A percentile compares a stretch with the other conserved stretches of the same genome.
These are phyloP conservation scores for Pipistrellus nathusii DNA, from an alignment of 2,797 vertebrate genomes.

Conservation along the genomic window DNA sequence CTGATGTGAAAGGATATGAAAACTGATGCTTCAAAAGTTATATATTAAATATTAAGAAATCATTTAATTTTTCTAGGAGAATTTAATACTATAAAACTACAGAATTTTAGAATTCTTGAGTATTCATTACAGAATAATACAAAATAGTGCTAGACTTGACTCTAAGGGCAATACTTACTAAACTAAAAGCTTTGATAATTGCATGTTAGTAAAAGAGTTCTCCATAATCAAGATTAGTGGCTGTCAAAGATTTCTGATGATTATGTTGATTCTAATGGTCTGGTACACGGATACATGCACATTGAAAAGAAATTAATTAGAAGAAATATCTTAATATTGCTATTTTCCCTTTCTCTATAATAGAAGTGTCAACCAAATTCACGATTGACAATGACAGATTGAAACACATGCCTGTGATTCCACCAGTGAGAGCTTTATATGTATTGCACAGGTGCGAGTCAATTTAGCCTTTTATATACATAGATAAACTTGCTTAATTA, in stretches of 20 bases:
- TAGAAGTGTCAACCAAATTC: no score
- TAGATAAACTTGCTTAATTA: no score
- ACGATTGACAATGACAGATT: no score
- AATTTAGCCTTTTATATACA: no score
- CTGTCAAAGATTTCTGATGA: neutral
- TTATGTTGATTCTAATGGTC: no score
- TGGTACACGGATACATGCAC: no score
- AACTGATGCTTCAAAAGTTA: neutral
- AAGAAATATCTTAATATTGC: no score
- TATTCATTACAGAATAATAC: neutral
- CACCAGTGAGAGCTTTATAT: no score
- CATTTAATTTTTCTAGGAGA: neutral
- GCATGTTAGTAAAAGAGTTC: neutral
- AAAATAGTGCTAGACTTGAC: conserved; percentile 14
- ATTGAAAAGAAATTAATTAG: no score
- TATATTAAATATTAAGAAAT: neutral
- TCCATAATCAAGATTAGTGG: neutral
- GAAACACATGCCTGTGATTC: no score
- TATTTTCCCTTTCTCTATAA: no score
- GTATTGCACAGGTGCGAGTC: no score
- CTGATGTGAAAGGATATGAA: neutral
- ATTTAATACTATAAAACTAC: neutral
- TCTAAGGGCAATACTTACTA: neutral
- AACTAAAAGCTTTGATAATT: neutral
- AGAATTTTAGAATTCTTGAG: neutral